Base-by-base conservation (phyloP, 1,140 invertebrate genomes). In the Drosophila albomicans region DNA sequence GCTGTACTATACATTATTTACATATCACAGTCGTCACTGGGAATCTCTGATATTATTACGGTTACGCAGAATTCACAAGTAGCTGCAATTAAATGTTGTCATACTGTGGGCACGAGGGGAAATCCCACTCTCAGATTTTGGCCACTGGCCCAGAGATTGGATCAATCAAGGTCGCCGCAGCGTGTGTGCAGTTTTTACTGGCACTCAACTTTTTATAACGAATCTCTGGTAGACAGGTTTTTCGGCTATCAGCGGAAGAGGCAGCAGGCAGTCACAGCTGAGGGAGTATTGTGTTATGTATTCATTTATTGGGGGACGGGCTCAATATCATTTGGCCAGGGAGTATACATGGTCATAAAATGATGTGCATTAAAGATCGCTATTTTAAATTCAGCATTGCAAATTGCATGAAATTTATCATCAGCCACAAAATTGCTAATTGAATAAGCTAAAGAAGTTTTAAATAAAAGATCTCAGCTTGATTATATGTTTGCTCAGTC, bases 1-100 rank as follows among this genome's bases (percentile, higher is more conserved):
- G 51, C 20, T 25, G 20, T 25, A 25, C 20, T 25, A 25, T 25
- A 25, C 43, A 56, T n/a, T 43, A 41, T 69, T 63, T 56, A 20
- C 48, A 73, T 67, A 59, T 66, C 45, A 45, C 63, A 35, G 11
- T 57, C 65, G 73, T 52, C 69, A 62, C 38, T 54, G 75, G 78
- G 48, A 61, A 86, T 68, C 49, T 81, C 72, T 48, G 52, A 64
- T 66, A 45, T 57, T 13, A 43, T 45, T 45, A 52, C 71, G 78
- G 64, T 70, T 87, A 84, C 66, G 43, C 52, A 78, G 84, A 87
- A 87, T 71, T 87, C 68, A 52, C 67, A 64, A 65, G 49, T 65
- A 15, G 20, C 35, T 51, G 43, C n/a, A 64, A 38, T 51, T 25
- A 58, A 52, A 11, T 25, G 61, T 32, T 58, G 32, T 20, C 11